phyloP scores from a whole-genome alignment of 2,888 invertebrate species.

The Seira sanloemensis region DNA sequence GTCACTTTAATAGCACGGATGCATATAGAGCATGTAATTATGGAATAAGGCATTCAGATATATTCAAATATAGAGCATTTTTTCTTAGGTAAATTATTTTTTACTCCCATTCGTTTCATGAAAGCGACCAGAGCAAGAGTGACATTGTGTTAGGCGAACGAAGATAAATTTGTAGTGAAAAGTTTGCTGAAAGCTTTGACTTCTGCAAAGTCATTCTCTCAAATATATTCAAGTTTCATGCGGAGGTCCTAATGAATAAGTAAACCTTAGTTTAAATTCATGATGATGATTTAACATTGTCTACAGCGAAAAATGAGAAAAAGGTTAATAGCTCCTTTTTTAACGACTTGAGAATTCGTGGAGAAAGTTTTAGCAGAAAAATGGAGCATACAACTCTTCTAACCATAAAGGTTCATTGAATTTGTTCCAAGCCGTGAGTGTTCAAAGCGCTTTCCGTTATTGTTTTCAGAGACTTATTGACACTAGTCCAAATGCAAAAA shows the following conservation, averaged over 20 bases:
- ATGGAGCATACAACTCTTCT: background rate
- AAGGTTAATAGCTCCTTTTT: slow-evolving; percentile 38
- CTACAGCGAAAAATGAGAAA: slow-evolving; percentile 20
- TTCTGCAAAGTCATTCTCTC: background rate
- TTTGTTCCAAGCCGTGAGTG: no score
- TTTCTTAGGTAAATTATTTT: slow-evolving; percentile 34
- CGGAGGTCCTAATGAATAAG: slow-evolving; percentile 32
- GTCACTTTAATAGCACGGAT: background rate
- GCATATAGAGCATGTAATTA: slow-evolving; percentile 4
- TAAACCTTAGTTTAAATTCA: slow-evolving; percentile 37
- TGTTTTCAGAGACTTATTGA: slow-evolving; percentile 1
- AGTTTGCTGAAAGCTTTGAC: slow-evolving; percentile 1
- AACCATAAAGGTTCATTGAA: no score
- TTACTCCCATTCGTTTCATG: slow-evolving; percentile 2
- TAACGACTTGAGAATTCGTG: no score
- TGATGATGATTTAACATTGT: slow-evolving; percentile 28
- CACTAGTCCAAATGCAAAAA: background rate
- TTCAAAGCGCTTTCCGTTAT: background rate
- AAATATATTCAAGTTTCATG: slow-evolving; percentile 32
- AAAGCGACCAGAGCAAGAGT: background rate
- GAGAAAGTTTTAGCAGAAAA: no score
- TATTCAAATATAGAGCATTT: no score
- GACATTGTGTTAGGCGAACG: background rate
- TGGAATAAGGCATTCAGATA: no score
- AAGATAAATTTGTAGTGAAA: background rate